Percentiles rank a stretch among this genome's conserved stretches.
These are phyloP conservation scores for Torymus tubicola DNA, from an alignment of 2,888 invertebrate genomes.

Conservation along the genomic window DNA sequence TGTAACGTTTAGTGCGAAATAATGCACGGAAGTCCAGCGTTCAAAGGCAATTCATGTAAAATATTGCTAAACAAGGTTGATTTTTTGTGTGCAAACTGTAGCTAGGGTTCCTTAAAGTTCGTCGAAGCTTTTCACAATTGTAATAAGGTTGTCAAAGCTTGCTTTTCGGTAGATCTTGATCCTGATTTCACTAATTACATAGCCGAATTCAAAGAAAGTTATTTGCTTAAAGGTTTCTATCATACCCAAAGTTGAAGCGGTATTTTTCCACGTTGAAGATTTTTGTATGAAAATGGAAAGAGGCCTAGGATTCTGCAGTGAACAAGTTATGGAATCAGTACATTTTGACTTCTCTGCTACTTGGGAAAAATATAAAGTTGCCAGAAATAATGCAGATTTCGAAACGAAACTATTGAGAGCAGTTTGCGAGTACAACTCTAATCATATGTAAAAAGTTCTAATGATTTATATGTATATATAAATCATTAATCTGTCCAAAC, in stretches of 20 bases:
- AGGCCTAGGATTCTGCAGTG: slow-evolving; percentile 23
- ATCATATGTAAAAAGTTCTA: background rate
- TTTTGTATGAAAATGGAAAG: slow-evolving; percentile 14
- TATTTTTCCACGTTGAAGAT: slow-evolving; percentile 30
- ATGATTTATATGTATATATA: no score
- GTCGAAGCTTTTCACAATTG: no score
- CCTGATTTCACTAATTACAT: no score
- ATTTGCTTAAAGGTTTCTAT: slow-evolving; percentile 19
- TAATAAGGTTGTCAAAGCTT: no score
- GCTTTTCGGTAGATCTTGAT: no score
- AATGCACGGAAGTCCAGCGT: slow-evolving; percentile 13
- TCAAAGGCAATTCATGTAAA: slow-evolving; percentile 34
- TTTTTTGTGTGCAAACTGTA: background rate
- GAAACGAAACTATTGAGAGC: background rate
- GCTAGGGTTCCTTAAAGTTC: no score
- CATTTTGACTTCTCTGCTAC: slow-evolving; percentile 15
- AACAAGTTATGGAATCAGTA: slow-evolving; percentile 31
- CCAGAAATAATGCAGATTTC: slow-evolving; percentile 15
- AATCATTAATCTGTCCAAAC: no score
- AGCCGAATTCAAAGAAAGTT: slow-evolving; percentile 10
- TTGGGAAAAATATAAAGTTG: slow-evolving; percentile 35
- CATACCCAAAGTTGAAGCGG: slow-evolving; percentile 40
- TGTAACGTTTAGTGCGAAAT: slow-evolving; percentile 31
- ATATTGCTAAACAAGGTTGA: slow-evolving; percentile 32
- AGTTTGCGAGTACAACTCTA: slow-evolving; percentile 22